Conservation (phyloP, 2,113 vertebrate species). For the Sinocyclocheilus rhinocerous region DNA sequence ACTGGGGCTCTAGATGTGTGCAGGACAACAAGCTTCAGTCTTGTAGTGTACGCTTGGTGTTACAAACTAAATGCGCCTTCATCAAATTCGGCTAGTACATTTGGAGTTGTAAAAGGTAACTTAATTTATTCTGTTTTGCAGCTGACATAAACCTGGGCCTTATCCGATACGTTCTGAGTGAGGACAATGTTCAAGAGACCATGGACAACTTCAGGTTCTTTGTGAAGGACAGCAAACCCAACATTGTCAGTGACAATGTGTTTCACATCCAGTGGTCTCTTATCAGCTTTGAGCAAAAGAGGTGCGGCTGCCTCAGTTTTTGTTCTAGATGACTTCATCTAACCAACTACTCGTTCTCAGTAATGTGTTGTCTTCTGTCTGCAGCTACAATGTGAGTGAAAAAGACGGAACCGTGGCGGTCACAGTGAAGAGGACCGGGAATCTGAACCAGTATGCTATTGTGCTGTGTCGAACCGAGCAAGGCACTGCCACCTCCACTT, state of each 20-base stretch:
- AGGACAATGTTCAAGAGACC: slow-evolving; percentile 82
- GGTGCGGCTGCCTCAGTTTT: slow-evolving; percentile 70
- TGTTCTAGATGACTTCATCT: neutral
- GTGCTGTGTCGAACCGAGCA: slow-evolving; percentile 88
- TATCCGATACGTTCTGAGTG: slow-evolving; percentile 83
- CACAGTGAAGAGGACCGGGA: slow-evolving; percentile 84
- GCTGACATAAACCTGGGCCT: slow-evolving; percentile 93
- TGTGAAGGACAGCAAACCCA: slow-evolving; percentile 93
- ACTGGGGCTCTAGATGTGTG: neutral
- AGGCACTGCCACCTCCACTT: slow-evolving; percentile 82
- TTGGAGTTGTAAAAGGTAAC: too few relatives aligned
- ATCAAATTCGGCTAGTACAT: too few relatives aligned
- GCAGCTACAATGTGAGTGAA: slow-evolving; percentile 90
- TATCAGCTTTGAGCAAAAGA: slow-evolving; percentile 87
- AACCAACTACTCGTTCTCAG: neutral
- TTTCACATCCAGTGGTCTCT: slow-evolving; percentile 98
- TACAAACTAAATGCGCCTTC: neutral
- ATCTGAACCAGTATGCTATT: slow-evolving; percentile 94
- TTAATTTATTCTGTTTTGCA: slow-evolving; percentile 57
- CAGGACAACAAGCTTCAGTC: too few relatives aligned
- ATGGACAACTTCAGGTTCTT: slow-evolving; percentile 92
- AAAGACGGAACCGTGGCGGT: slow-evolving; percentile 83
- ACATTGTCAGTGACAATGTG: slow-evolving; percentile 84
- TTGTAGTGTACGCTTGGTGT: too few relatives aligned
- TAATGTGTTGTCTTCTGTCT: slow-evolving; percentile 32